A percentile compares a stretch with the other conserved stretches of the same genome.
Evolutionary conservation across 2,113 vertebrate genomes (phyloP).

Genomic region (Coregonus clupeaformis): DNA sequence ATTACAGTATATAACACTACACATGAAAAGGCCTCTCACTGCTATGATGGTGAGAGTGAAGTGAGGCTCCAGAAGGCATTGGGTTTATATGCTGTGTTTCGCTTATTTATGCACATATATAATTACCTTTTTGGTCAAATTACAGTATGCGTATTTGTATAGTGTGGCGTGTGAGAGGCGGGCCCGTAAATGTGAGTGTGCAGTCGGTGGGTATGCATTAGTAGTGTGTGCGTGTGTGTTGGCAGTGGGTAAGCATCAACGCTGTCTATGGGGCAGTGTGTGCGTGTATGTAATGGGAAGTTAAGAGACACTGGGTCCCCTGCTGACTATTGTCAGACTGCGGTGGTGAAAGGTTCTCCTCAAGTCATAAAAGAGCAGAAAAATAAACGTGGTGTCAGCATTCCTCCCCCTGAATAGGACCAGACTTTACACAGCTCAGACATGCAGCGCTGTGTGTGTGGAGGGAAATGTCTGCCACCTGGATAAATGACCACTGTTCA

Average conservation of each 20-base stretch:
- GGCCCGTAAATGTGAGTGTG: neutral
- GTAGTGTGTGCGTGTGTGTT: conserved; percentile 7
- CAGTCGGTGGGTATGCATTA: neutral
- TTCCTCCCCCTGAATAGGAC: conserved; percentile 27
- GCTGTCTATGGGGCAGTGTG: conserved; percentile 14
- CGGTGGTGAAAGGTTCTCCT: conserved; percentile 40
- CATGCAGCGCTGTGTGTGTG: conserved; percentile 24
- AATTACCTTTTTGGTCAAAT: conserved; percentile 53
- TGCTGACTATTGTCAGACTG: conserved; percentile 56
- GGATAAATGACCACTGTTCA: conserved; percentile 45
- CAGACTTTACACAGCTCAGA: conserved; percentile 59
- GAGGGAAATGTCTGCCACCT: conserved; percentile 50
- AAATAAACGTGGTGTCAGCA: conserved; percentile 61
- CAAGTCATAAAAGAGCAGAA: conserved; percentile 55
- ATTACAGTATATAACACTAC: no score
- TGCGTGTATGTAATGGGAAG: conserved; percentile 13
- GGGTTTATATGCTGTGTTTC: conserved; percentile 60
- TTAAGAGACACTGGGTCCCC: conserved; percentile 35
- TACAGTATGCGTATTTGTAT: conserved; percentile 17
- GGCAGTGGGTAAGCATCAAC: neutral
- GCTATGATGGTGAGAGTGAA: conserved; percentile 15
- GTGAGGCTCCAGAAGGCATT: conserved; percentile 46
- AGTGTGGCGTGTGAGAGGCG: conserved; percentile 2
- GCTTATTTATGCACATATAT: conserved; percentile 58
- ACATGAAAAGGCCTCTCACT: no score